Evolutionary conservation across 2,797 vertebrate species (phyloP), one percentile per base, ranked within the genome.

Genomic region (Eleutherodactylus coqui): DNA sequence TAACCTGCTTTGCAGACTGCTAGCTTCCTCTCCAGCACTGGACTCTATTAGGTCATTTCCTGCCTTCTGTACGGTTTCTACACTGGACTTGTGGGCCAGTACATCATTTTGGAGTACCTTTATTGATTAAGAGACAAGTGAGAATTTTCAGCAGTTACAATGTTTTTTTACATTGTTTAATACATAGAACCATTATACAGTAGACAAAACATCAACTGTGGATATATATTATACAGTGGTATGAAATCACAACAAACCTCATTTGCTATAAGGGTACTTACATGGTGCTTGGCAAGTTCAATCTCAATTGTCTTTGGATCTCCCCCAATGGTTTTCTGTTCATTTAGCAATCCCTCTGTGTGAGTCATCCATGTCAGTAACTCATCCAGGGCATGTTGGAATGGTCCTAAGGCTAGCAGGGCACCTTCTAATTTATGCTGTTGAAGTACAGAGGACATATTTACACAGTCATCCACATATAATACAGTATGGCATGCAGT

Each of bases 271-370:
- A 8, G 0, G 17, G 4, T 58, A 45, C 96, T 0, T 96, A 99
- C 98, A 27, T 99, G 96, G 92, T 99, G 98, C 89, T 99, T 99
- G 89, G 98, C 98, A 1, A 99, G 96, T 91, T 98, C 97, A 29
- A 99, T 98, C 93, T 99, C 98, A 64, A 99, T 97, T 90, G 97
- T 96, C 93, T 99, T 99, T 24, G 97, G 98, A 93, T 99, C 98
- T 86, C 96, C 97, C 75, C 96, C 96, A 43, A 96, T 94, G 53
- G 97, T 94, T 91, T 95, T 96, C 95, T 99, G 97, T 87, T 98
- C 97, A 38, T 92, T 93, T 21, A 99, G 96, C 89, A 98, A 92
- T 55, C 97, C 97, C 91, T 99, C 97, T 0, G 98, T 99, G 87
- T 99, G 96, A 0, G 95, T 96, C 94, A 99, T 94, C 98, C 98